These are phyloP conservation scores for Ichneumoninae sp. DNA, from an alignment of 2,888 invertebrate genomes.

Conservation along the genomic window DNA sequence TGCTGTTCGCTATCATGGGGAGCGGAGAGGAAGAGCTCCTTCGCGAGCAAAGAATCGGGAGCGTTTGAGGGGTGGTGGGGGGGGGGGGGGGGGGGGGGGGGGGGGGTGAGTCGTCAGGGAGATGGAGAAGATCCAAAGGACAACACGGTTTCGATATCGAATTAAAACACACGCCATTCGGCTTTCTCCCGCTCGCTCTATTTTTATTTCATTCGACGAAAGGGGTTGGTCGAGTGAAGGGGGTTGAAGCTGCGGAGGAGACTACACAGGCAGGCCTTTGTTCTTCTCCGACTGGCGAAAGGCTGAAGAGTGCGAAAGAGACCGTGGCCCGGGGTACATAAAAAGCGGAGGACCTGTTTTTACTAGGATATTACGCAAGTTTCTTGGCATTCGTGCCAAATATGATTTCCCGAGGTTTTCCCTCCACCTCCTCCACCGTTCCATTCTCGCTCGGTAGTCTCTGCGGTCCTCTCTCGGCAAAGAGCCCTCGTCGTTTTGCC, in stretches of 20 bases:
- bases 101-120: not conserved
- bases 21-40: not conserved
- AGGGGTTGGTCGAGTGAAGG: constrained; percentile 39
- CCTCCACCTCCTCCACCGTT: constrained; percentile 10
- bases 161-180: constrained; percentile 42
- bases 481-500: constrained; percentile 20
- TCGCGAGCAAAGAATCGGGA: constrained; percentile 1
- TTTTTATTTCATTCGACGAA: constrained; percentile 44
- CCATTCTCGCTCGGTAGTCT: constrained; percentile 38
- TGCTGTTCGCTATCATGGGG: constrained; percentile 47
- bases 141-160: constrained; percentile 52
- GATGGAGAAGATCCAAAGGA: constrained; percentile 13
- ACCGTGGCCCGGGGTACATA: constrained; percentile 47
- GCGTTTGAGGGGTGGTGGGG: constrained; percentile 2
- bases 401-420: constrained; percentile 61
- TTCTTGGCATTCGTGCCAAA: constrained; percentile 69
- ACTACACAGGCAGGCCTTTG: not conserved
- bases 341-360: constrained; percentile 66
- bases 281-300: constrained; percentile 9
- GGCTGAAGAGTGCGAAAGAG: constrained; percentile 32
- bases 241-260: not conserved
- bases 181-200: constrained; percentile 18
- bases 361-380: constrained; percentile 68
- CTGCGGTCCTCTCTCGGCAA: constrained; percentile 45
- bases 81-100: not conserved